Base-by-base conservation (phyloP, 2,888 invertebrate species). In the Carpatolechia fugitivella region DNA sequence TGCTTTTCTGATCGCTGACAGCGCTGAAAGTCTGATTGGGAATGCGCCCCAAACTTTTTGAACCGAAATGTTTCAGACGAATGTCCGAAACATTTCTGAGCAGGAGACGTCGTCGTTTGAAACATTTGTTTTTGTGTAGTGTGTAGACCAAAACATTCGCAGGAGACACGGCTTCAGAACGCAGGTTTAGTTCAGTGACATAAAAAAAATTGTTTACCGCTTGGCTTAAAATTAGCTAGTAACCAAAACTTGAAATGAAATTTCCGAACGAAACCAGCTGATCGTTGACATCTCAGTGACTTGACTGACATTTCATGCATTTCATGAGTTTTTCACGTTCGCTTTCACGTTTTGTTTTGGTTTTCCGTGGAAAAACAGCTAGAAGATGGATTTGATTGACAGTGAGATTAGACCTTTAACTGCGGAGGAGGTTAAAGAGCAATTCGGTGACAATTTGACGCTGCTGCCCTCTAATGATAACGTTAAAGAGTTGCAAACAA, bases 401-500 rank as follows among this genome's bases (percentile, higher is more conserved):
- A 81, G 63, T 51, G 90, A 90, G 61, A 82, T 90, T 35, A 76
- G 85, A 50, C 89, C 78, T 56, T 89, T 86, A 87, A 78, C 78
- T 48, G 80, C 74, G 0, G 78, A 86, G 31, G 91, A 91, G 38
- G 36, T 50, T 18, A 20, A 24, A 13, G 91, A 92, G 44, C 92
- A 92, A 60, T 95, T 93, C 64, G 94, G 94, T 0, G 92, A 92
- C 52, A 94, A 94, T 70, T 85, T 96, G 38, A 94, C 93, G 72
- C 82, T 95, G 54, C 78, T 96, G 52, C 94, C 95, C 1, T 91
- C 93, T 0, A 95, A 95, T 70, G 94, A 95, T 76, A 95, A 96
- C 82, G 94, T 95, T 46, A 94, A 94, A 69, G 97, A 97, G 78
- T 81, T 97, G 53, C 95, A 97, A 78, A 97, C 97, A 6, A 97